These are phyloP conservation scores for Chondrilla cf. caribensis DNA, from an alignment of 37 sponge, comb jelly and placozoan genomes.

Conservation along the genomic window DNA sequence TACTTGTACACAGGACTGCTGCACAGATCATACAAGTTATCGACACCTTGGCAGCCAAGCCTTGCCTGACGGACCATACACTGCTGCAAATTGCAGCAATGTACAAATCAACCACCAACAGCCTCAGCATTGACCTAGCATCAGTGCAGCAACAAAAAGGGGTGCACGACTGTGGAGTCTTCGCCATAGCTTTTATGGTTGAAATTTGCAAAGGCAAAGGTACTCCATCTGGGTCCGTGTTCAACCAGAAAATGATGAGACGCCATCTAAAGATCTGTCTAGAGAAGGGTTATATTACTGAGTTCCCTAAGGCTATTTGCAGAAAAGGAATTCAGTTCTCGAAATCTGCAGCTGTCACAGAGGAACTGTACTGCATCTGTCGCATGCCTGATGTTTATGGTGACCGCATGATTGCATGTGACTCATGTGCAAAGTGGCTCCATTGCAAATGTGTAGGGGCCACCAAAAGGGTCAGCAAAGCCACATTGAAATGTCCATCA, in stretches of 20 bases:
- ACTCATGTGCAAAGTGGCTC: neutral
- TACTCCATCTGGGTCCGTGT: neutral
- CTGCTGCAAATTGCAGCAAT: neutral
- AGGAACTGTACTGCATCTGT: neutral
- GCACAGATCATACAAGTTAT: too few species aligned
- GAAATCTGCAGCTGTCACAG: neutral
- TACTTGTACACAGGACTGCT: too few species aligned
- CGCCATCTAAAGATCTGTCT: neutral
- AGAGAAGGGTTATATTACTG: neutral
- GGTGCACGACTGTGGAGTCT: neutral
- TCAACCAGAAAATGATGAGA: neutral
- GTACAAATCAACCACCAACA: neutral
- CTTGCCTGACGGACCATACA: neutral
- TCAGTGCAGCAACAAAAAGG: neutral
- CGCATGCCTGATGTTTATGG: neutral
- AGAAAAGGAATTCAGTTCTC: neutral
- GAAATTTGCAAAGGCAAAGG: neutral
- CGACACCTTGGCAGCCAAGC: too few species aligned
- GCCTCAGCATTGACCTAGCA: neutral
- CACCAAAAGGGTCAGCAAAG: too few species aligned
- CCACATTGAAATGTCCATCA: too few species aligned
- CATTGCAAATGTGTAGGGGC: neutral
- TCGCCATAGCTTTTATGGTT: neutral
- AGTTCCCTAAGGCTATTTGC: neutral
- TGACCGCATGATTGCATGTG: slow-evolving; percentile 3